Evolutionary conservation across 2,888 invertebrate genomes (phyloP), one percentile per base, ranked within the genome.

Genomic region (Tachina lurida): DNA sequence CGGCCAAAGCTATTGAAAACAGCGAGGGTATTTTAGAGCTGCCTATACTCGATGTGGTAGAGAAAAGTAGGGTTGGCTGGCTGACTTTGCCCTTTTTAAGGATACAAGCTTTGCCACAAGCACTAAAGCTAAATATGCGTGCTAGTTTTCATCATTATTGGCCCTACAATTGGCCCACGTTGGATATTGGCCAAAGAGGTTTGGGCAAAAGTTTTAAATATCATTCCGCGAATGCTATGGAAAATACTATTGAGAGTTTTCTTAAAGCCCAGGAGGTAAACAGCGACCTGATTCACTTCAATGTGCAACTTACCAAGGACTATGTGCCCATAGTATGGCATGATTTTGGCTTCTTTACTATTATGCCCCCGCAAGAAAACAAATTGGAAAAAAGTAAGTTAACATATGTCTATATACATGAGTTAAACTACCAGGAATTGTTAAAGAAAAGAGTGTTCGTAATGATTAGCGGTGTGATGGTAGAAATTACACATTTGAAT

Each of bases 271-370:
- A 96, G 67, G 94, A 95, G 84, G 96, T 96, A 91, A 98, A 99
- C 84, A 98, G 98, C 76, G 99, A 99, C 91, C 97, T 97, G 94
- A 97, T 99, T 54, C 99, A 99, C 93, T 97, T 99, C 94, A 99
- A 99, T 94, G 98, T 99, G 56, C 98, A 99, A 91, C 94, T 99
- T 85, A 98, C 98, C 88, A 97, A 97, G 93, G 99, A 99, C 93
- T 94, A 96, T 92, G 95, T 98, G 88, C 98, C 98, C 10, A 96
- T 99, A 68, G 96, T 99, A 88, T 99, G 98, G 94, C 99, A 99
- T 92, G 99, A 99, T 93, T 99, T 97, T 93, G 91, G 91, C 2
- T 89, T 92, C 62, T 95, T 97, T 92, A 98, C 98, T 43, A 87
- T 89, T 4, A 82, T 56, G 0, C 52, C 63, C 7, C 96, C 96